Evolutionary conservation across 2,113 vertebrate genomes (phyloP).

Genomic region (Triplophysa tibetana): DNA sequence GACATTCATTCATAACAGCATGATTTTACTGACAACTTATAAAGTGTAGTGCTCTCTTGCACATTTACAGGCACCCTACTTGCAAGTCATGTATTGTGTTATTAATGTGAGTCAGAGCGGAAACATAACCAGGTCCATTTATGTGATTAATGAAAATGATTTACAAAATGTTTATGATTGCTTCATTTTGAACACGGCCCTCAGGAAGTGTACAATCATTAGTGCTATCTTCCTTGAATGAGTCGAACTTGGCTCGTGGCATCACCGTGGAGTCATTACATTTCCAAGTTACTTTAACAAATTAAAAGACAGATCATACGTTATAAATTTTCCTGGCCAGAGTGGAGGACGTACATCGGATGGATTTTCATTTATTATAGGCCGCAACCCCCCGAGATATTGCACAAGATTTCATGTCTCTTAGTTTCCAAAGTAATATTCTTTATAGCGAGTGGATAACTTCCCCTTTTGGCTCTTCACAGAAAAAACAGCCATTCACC

Average conservation of each 20-base stretch:
- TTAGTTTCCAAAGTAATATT: conserved; percentile 30
- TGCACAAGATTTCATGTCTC: background rate
- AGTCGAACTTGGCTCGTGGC: background rate
- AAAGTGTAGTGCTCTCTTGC: conserved; percentile 28
- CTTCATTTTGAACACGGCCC: conserved; percentile 18
- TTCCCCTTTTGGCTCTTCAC: background rate
- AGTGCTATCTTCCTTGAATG: background rate
- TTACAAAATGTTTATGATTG: conserved; percentile 27
- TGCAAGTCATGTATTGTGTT: conserved; percentile 4
- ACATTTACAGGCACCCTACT: conserved; percentile 7
- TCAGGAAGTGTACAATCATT: conserved; percentile 21
- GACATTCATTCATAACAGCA: conserved; percentile 2
- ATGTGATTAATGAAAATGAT: conserved; percentile 42
- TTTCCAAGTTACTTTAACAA: conserved; percentile 33
- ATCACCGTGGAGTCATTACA: conserved; percentile 5
- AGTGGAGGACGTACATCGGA: background rate
- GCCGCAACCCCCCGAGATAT: background rate
- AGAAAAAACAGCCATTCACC: background rate
- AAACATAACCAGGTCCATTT: conserved; percentile 23
- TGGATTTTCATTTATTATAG: conserved; percentile 19
- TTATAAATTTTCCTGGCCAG: background rate
- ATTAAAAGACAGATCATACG: conserved; percentile 19
- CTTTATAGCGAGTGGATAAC: conserved; percentile 9
- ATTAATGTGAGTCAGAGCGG: background rate
- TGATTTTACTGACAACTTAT: conserved; percentile 32